Evolutionary conservation across 2,113 vertebrate species (phyloP), one percentile per base, ranked within the genome.

Genomic region (Misgurnus anguillicaudatus): DNA sequence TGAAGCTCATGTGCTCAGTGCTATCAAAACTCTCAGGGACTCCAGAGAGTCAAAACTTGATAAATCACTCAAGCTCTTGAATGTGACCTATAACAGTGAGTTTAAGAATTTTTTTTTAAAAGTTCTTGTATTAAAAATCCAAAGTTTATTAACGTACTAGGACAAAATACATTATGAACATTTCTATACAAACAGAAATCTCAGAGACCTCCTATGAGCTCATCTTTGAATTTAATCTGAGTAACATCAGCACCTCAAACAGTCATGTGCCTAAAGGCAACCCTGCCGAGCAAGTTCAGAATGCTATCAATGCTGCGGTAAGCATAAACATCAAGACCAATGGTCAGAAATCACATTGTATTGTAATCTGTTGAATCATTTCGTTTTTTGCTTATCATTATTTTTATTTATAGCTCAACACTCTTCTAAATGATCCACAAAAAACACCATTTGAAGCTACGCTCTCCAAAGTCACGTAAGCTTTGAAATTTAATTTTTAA

Each of bases 191-290:
- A 19, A 45, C 70, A 73, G 70, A 73, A 60, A 60, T 60, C 36
- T 73, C 70, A 7, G 70, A 73, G 8, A 73, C 16, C 10, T 73
- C 70, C 5, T 73, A 73, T 60, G 38, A 9, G 3, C 38, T 73
- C 17, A 9, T 41, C 36, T 9, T 73, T 24, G 13, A 3, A 14
- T 42, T 73, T 42, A 73, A 9, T 14, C 3, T 73, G 31, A 41
- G 0, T 14, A 14, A 60, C 3, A 13, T 60, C 38, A 73, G 38
- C 70, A 58, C 60, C 36, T 1, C 48, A 19, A 4, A 9, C 1
- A 24, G 3, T 8, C 9, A 36, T 58, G 17, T 5, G 16, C 48
- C 6, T 3, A 61, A 9, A 5, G 36, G 64, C 60, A 41, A 31
- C n/a, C 51, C 69, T 4, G 14, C 51, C 31, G 13, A 4, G 24